These are phyloP conservation scores for Ahaetulla prasina DNA, from an alignment of 2,113 vertebrate species.

Conservation along the genomic window DNA sequence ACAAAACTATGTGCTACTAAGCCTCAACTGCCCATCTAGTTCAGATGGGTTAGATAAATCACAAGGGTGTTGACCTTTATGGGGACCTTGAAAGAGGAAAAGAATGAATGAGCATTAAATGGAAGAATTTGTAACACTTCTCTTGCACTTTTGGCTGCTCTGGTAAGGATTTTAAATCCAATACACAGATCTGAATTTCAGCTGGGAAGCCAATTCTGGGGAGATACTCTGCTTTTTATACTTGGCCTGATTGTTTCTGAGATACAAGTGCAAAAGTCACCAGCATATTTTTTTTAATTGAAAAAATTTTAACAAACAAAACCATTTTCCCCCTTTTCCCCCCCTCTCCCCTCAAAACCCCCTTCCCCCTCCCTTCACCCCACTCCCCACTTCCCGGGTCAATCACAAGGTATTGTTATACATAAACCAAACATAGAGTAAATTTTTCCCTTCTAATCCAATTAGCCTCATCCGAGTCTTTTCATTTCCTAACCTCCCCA, in stretches of 20 bases:
- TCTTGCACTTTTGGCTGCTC: not conserved
- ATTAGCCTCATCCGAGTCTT: no score
- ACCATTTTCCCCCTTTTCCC: no score
- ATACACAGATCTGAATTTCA: not conserved
- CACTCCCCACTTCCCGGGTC: no score
- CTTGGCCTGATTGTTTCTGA: not conserved
- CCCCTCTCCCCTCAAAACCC: no score
- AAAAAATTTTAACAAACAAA: no score
- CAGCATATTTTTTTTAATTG: not conserved
- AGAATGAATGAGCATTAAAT: not conserved
- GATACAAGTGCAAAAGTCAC: not conserved
- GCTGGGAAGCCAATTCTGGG: not conserved
- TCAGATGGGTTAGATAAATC: not conserved
- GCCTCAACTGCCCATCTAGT: not conserved
- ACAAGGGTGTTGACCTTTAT: not conserved
- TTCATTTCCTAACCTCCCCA: no score
- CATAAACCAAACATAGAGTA: no score
- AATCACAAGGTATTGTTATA: no score
- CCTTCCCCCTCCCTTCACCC: no score
- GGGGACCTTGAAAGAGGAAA: not conserved
- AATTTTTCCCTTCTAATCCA: no score
- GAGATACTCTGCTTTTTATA: not conserved
- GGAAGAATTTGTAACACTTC: not conserved
- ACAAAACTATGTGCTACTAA: not conserved
- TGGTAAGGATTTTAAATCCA: not conserved